Conservation (phyloP, 2,113 vertebrate genomes). For the Mustela lutreola region DNA sequence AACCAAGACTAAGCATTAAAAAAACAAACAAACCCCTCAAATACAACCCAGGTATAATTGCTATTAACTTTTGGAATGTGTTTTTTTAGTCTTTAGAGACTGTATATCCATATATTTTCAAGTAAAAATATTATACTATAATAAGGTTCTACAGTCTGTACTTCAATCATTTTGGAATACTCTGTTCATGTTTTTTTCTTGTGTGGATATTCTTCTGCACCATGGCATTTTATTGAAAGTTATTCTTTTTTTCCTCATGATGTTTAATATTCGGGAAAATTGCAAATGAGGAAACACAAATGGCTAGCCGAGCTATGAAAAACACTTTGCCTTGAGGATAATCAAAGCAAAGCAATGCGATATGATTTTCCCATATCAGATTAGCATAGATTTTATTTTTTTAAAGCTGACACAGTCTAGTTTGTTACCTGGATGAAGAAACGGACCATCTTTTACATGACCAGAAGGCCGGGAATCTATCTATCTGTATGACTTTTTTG, state of each 20-base stretch:
- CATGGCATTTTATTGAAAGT: constrained; percentile 23
- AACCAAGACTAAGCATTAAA: neutral
- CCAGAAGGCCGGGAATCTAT: neutral
- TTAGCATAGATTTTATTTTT: constrained; percentile 34
- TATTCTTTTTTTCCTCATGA: neutral
- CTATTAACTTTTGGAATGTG: neutral
- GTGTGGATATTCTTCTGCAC: neutral
- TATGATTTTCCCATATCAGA: constrained; percentile 16
- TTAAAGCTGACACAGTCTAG: neutral
- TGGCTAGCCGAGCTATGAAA: neutral
- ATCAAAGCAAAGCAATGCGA: constrained; percentile 32
- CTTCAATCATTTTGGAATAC: constrained; percentile 29
- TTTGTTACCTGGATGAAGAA: constrained; percentile 18
- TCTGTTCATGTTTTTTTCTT: neutral
- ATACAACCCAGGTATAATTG: neutral
- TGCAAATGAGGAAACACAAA: constrained; percentile 56
- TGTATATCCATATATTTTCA: neutral
- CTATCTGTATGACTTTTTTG: neutral
- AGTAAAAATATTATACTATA: neutral
- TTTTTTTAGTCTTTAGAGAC: constrained; percentile 24
- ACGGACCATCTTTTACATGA: neutral
- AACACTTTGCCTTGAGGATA: neutral
- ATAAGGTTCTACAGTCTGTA: neutral
- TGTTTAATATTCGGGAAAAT: constrained; percentile 44
- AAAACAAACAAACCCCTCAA: neutral